Evolutionary conservation across 2,888 invertebrate genomes (phyloP), one percentile per base, ranked within the genome.

Genomic region (Agonopterix alstromeriana): DNA sequence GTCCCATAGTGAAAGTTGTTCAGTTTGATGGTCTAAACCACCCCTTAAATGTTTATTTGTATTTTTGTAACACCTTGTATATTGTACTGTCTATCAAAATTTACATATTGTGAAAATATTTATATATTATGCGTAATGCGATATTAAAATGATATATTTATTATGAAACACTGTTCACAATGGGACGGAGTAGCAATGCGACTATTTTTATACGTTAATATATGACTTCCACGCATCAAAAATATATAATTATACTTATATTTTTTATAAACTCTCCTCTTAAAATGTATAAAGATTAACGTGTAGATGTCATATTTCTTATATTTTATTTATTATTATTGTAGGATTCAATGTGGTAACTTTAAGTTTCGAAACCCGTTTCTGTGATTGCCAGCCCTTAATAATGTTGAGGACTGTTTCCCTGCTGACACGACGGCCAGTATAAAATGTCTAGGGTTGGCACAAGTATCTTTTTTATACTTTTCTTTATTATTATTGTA

Each of bases 261-360:
- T 12, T 42, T 8, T 42, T 42, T 2, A 42, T 42, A 27, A 27
- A 27, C 27, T 27, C 27, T 27, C 27, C 27, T 27, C 27, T 27
- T 27, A n/a, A n/a, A n/a, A 27, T 27, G 27, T 27, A 27, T 27
- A 27, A 27, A 27, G 7, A 27, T 27, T 27, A 7, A 11, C 35
- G 43, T 43, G 43, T 35, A 40, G 9, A 27, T 10, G 35, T 64
- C 60, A 59, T 63, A 50, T 49, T 42, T 52, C 50, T 58, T 53
- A 60, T 56, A 63, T 64, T 27, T 27, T 27, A 63, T 67, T 52
- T 62, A 69, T 73, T 70, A 71, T 47, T 27, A 69, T 63, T 65
- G 77, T 82, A 85, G 82, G 82, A 82, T 77, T 77, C 68, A 64
- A 57, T 71, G 67, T 87, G 87, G 87, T 87, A 87, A 87, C 87